Conservation (phyloP, 2,113 vertebrate species). For the Odontophorus gujanensis region DNA sequence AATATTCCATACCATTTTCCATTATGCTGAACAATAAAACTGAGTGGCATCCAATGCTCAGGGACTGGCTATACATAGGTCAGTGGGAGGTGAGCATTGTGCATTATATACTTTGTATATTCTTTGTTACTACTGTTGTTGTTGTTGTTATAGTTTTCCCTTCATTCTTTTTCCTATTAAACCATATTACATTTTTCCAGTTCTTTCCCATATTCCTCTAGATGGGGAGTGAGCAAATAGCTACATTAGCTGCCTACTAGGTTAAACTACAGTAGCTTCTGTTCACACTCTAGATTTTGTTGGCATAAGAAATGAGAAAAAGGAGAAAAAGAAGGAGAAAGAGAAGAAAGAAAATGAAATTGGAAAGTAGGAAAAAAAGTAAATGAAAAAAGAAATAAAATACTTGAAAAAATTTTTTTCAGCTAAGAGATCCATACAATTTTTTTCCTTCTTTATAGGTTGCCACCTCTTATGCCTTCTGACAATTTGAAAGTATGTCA, state of each 20-base stretch:
- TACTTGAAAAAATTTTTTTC: background rate
- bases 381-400: background rate
- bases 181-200: background rate
- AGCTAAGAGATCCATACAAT: background rate
- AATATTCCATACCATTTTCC: background rate
- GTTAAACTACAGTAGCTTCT: background rate
- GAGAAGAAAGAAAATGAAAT: background rate
- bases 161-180: background rate
- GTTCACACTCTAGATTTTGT: background rate
- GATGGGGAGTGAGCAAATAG: background rate
- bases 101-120: background rate
- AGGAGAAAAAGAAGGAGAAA: accelerated
- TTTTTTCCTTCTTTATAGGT: background rate
- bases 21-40: background rate
- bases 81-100: background rate
- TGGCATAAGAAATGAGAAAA: background rate
- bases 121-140: background rate
- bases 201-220: background rate
- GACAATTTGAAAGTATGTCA: background rate
- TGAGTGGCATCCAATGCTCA: background rate
- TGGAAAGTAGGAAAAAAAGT: background rate
- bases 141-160: background rate
- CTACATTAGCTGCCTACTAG: background rate
- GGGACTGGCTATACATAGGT: background rate
- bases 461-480: background rate